phyloP scores from a whole-genome alignment of 2,113 vertebrate genomes.

The Microtus ochrogaster region DNA sequence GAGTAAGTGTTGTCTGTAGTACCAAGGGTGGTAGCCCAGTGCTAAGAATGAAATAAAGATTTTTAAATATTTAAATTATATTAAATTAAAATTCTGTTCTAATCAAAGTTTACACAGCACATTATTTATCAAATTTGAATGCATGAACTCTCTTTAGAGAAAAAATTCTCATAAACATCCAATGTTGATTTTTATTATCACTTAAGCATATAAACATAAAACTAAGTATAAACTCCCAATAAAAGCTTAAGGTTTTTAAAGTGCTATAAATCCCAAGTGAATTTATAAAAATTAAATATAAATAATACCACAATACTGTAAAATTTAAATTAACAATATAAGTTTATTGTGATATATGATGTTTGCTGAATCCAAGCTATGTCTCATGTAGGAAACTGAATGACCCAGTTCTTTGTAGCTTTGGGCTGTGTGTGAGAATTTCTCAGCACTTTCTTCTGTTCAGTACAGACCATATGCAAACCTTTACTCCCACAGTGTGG shows the following conservation, averaged over 20 bases:
- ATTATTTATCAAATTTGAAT: conserved; percentile 36
- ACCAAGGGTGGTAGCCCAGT: neutral
- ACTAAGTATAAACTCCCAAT: conserved; percentile 57
- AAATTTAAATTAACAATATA: conserved; percentile 52
- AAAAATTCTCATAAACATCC: conserved; percentile 53
- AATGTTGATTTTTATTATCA: conserved; percentile 65
- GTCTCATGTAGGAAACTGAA: neutral
- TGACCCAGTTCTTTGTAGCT: neutral
- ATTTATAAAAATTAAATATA: conserved; percentile 64
- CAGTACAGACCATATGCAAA: neutral
- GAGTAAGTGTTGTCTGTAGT: conserved; percentile 15
- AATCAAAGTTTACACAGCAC: neutral
- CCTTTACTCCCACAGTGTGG: neutral
- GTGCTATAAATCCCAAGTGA: conserved; percentile 52
- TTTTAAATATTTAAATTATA: conserved; percentile 31
- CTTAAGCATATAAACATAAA: conserved; percentile 68
- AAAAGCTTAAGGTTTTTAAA: conserved; percentile 59
- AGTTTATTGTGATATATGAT: conserved; percentile 20
- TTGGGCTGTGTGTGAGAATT: neutral
- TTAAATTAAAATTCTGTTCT: conserved; percentile 45
- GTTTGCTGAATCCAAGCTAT: neutral
- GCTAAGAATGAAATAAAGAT: conserved; percentile 3
- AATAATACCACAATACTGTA: conserved; percentile 25
- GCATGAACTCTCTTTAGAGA: neutral
- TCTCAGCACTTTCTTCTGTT: neutral